phyloP scores from a whole-genome alignment of 2,888 invertebrate genomes.

The Uloborus plumipes region DNA sequence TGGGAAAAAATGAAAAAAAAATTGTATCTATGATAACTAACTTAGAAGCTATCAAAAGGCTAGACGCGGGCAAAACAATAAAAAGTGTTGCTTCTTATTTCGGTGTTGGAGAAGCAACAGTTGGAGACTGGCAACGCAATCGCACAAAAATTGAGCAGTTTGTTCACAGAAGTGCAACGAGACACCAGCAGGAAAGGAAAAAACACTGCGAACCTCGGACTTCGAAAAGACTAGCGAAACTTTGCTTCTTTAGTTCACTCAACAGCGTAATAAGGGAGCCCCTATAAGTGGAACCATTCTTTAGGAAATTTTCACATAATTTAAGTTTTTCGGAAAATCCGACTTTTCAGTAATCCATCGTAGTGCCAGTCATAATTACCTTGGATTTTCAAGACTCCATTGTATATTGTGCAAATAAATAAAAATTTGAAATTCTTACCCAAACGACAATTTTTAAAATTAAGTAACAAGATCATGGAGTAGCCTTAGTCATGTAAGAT shows the following conservation, averaged over 20 bases:
- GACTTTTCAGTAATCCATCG: too few species aligned
- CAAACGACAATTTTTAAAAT: too few species aligned
- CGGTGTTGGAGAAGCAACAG: conserved; percentile 3
- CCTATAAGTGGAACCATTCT: neutral
- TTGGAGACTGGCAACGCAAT: neutral
- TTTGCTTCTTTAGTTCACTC: neutral
- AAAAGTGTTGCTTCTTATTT: neutral
- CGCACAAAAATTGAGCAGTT: neutral
- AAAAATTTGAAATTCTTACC: too few species aligned
- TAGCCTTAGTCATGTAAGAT: too few species aligned
- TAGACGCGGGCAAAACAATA: neutral
- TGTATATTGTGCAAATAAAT: too few species aligned
- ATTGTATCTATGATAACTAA: neutral
- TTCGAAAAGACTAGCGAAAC: too few species aligned
- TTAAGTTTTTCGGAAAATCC: too few species aligned
- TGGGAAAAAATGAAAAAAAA: neutral
- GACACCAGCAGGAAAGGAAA: conserved; percentile 1
- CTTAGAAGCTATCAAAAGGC: neutral
- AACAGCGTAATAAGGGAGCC: neutral
- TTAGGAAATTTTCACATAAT: too few species aligned
- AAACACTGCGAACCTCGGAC: neutral
- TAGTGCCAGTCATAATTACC: too few species aligned
- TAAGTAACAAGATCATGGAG: too few species aligned
- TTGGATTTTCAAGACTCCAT: too few species aligned
- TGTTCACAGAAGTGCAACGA: neutral